Conservation (phyloP, 1,140 invertebrate species). For the Drosophila nigrodunni region DNA sequence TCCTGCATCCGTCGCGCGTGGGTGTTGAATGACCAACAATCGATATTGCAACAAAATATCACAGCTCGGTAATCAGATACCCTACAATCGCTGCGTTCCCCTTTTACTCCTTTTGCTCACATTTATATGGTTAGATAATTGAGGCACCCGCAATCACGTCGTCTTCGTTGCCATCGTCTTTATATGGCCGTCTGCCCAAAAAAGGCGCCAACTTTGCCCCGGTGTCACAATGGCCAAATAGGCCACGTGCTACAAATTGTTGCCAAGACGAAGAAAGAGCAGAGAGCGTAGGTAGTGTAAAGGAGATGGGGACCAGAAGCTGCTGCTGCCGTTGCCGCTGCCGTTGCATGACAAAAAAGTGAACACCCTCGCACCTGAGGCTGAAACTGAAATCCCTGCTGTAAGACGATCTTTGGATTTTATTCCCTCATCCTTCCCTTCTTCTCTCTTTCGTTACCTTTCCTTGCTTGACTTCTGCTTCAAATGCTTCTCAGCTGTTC, state of each 20-base stretch:
- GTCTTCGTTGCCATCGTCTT: conserved; percentile 17
- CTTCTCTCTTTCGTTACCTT: background rate
- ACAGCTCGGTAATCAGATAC: conserved; percentile 51
- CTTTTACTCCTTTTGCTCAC: conserved; percentile 28
- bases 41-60: conserved; percentile 43
- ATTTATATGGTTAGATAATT: conserved; percentile 55
- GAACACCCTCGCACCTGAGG: conserved; percentile 77
- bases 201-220: conserved; percentile 70
- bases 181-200: conserved; percentile 58
- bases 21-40: conserved; percentile 57
- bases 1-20: conserved; percentile 53
- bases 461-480: conserved; percentile 14
- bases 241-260: conserved; percentile 75
- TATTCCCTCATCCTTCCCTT: conserved; percentile 2
- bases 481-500: conserved; percentile 45
- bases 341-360: conserved; percentile 50
- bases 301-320: conserved; percentile 22
- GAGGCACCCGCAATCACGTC: conserved; percentile 58
- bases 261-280: conserved; percentile 13
- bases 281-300: background rate
- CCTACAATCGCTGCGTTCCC: background rate
- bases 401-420: conserved; percentile 50
- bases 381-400: conserved; percentile 61
- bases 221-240: conserved; percentile 51
- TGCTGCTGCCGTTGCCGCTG: conserved; percentile 25